Evolutionary conservation across 2,888 invertebrate species (phyloP).

Genomic region (Lasioglossum morio): DNA sequence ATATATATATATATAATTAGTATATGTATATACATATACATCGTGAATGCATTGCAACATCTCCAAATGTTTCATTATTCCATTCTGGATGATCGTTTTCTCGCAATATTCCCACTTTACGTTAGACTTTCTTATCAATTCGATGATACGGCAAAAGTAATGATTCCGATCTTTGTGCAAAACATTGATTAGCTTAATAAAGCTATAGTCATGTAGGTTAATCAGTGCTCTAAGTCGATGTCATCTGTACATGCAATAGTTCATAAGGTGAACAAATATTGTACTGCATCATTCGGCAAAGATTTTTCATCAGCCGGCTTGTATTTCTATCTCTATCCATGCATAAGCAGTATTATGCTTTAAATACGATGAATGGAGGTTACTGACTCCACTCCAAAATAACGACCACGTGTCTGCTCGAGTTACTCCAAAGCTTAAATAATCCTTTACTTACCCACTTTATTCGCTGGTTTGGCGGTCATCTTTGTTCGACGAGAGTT

Average conservation of each 20-base stretch:
- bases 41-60: not conserved
- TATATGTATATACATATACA: not conserved
- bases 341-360: not conserved
- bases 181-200: not conserved
- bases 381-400: constrained; percentile 20
- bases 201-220: constrained; percentile 15
- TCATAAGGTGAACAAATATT: not conserved
- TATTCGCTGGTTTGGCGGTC: constrained; percentile 83
- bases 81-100: not conserved
- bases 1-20: not conserved
- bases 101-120: not conserved
- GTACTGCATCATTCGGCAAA: not conserved
- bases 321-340: not conserved
- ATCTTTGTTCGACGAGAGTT: constrained; percentile 21
- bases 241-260: not conserved
- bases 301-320: not conserved
- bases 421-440: not conserved
- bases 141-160: not conserved
- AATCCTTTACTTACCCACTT: constrained; percentile 85
- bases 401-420: constrained; percentile 45
- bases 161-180: not conserved
- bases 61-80: not conserved
- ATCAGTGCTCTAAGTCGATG: not conserved
- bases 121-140: not conserved
- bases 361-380: constrained; percentile 8